Evolutionary conservation across 2,113 vertebrate species (phyloP).

Genomic region (Gymnocephalus cernua): DNA sequence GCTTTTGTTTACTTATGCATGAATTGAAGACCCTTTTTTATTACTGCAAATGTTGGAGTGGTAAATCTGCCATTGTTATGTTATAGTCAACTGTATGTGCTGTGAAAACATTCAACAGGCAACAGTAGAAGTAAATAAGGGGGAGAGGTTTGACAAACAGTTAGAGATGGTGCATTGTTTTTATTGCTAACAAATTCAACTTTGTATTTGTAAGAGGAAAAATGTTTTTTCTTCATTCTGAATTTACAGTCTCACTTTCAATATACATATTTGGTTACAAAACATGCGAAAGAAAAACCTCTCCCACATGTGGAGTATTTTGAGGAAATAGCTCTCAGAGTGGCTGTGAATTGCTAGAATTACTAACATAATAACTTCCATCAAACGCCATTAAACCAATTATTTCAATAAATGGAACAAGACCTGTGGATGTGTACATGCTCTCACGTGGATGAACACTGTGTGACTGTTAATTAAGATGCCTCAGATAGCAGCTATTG

Average conservation of each 20-base stretch:
- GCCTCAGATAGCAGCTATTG: conserved; percentile 57
- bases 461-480: conserved; percentile 74
- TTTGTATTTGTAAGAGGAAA: not conserved
- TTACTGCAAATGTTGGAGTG: not conserved
- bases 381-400: conserved; percentile 34
- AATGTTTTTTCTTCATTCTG: not conserved
- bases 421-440: conserved; percentile 21
- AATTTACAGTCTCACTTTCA: not conserved
- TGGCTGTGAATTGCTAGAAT: conserved; percentile 1
- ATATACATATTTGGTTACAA: not conserved
- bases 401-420: conserved; percentile 40
- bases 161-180: not conserved
- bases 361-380: conserved; percentile 25
- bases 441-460: conserved; percentile 47
- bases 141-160: not conserved
- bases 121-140: not conserved
- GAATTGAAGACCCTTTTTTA: not conserved
- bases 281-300: not conserved
- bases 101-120: not conserved
- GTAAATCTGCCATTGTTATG: not conserved
- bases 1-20: not conserved
- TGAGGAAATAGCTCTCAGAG: conserved; percentile 2
- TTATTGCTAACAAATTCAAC: not conserved
- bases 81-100: not conserved
- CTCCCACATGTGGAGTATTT: not conserved